Evolutionary conservation across 2,113 vertebrate species (phyloP), one percentile per base, ranked within the genome.

Genomic region (Charina bottae): DNA sequence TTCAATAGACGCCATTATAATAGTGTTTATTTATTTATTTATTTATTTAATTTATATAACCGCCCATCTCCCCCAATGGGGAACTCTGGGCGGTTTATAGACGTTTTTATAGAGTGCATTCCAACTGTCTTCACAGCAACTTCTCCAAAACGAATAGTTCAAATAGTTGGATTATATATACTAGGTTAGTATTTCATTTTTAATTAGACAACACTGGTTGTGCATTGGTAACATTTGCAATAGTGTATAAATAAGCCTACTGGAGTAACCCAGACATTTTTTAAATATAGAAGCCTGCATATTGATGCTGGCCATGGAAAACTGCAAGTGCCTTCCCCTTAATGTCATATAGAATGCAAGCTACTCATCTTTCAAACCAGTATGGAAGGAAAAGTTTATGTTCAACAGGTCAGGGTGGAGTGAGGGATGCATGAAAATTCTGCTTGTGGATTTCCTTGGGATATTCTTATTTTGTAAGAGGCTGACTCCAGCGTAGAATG

Each of bases 1-100:
- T 88, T 94, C 0, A 3, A 0, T 85, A 90, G 89, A 92, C 42
- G 33, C 90, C 95, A 64, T 91, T 90, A 56, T 91, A 58, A 26
- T 28, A 86, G 10, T 86, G 5, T 85, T 68, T 86, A n/a, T 78
- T n/a, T n/a, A n/a, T n/a, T n/a, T n/a, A n/a, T n/a, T n/a, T n/a
- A n/a, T n/a, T n/a, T n/a, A n/a, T n/a, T n/a, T n/a, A n/a, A n/a
- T n/a, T n/a, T n/a, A n/a, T n/a, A n/a, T n/a, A n/a, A n/a, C n/a
- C n/a, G n/a, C n/a, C n/a, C n/a, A n/a, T n/a, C n/a, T n/a, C n/a
- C n/a, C n/a, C n/a, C n/a, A n/a, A n/a, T n/a, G n/a, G n/a, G n/a
- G n/a, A n/a, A n/a, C n/a, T n/a, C n/a, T n/a, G n/a, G n/a, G n/a
- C n/a, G n/a, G n/a, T n/a, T n/a, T n/a, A n/a, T n/a, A n/a, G 37